Conservation (phyloP, 2,888 invertebrate genomes). For the Dugesia japonica region DNA sequence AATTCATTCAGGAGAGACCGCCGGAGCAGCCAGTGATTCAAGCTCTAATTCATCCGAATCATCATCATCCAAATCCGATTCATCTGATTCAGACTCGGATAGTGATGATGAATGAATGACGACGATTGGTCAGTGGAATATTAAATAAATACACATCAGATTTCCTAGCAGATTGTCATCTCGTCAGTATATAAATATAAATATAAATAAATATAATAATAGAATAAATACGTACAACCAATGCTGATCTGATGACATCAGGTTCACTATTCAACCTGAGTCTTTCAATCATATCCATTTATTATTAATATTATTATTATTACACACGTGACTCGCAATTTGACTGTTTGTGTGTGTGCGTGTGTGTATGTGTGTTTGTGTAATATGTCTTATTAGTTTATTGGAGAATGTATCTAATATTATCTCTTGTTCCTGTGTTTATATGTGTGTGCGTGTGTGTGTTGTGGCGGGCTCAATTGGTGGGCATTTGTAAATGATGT, state of each 20-base stretch:
- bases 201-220: too few species aligned
- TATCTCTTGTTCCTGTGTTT: neutral
- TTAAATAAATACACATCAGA: neutral
- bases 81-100: constrained; percentile 29
- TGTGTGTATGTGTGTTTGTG: neutral
- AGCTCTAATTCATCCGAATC: constrained; percentile 30
- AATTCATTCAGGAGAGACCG: neutral
- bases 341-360: too few species aligned
- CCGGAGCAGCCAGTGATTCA: constrained; percentile 25
- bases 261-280: constrained; percentile 20
- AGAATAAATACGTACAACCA: neutral
- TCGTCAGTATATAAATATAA: too few species aligned
- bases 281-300: constrained; percentile 20
- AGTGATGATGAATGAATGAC: constrained; percentile 17
- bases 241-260: constrained; percentile 5
- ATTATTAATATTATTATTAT: neutral
- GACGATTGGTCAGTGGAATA: too few species aligned
- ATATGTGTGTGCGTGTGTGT: too few species aligned
- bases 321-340: too few species aligned
- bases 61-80: constrained; percentile 28
- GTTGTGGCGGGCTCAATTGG: too few species aligned
- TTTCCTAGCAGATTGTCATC: neutral
- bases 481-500: too few species aligned
- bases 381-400: neutral
- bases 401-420: neutral